Percentiles rank a stretch among this genome's conserved stretches.
These are phyloP conservation scores for Tachina fera DNA, from an alignment of 2,888 invertebrate species.

Conservation along the genomic window DNA sequence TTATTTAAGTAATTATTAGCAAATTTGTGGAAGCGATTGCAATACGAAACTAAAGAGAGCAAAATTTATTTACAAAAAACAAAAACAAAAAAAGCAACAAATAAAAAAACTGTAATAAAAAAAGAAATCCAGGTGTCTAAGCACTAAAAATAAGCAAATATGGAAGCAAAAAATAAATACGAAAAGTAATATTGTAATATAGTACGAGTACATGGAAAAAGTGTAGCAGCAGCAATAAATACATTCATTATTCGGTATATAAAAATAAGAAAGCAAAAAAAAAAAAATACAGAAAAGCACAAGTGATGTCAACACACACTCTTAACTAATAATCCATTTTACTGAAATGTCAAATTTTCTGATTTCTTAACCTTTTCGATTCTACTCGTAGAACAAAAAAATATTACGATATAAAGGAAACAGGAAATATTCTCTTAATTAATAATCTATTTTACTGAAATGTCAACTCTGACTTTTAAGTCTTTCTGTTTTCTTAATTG, in stretches of 20 bases:
- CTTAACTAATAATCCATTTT: too few relatives aligned
- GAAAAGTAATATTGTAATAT: slow-evolving; percentile 7
- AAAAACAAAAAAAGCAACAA: slow-evolving; percentile 11
- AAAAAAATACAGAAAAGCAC: slow-evolving; percentile 38
- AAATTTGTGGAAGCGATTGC: slow-evolving; percentile 29
- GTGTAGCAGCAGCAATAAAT: background rate
- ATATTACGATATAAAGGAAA: too few relatives aligned
- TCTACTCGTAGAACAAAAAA: too few relatives aligned
- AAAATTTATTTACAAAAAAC: slow-evolving; percentile 33
- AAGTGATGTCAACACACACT: slow-evolving; percentile 38
- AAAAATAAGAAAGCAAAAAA: slow-evolving; percentile 51
- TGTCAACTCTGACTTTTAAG: too few relatives aligned
- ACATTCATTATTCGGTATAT: slow-evolving; percentile 13
- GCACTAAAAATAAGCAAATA: slow-evolving; percentile 40
- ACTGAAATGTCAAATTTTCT: too few relatives aligned
- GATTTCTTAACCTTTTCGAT: too few relatives aligned
- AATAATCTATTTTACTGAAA: too few relatives aligned
- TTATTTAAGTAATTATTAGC: slow-evolving; percentile 25
- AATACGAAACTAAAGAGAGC: slow-evolving; percentile 19
- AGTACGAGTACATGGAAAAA: slow-evolving; percentile 31
- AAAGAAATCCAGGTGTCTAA: slow-evolving; percentile 66
- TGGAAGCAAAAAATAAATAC: slow-evolving; percentile 29
- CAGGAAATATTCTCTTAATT: too few relatives aligned
- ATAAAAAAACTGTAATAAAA: slow-evolving; percentile 14
- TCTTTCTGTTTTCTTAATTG: too few relatives aligned